Conservation (phyloP, 2,113 vertebrate genomes). For the Micronycteris hirsuta region DNA sequence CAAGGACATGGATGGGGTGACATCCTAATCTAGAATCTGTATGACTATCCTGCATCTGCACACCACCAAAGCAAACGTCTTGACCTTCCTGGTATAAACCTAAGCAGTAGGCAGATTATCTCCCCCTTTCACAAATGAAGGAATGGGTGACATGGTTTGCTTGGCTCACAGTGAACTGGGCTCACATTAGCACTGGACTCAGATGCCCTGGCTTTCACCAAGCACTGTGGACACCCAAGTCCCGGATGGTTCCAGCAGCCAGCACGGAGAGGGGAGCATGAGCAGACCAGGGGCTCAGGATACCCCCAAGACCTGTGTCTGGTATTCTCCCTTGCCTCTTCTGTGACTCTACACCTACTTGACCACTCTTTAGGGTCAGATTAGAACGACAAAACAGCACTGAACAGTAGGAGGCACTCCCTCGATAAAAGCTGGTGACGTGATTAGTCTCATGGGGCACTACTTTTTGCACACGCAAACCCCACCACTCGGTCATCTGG, state of each 20-base stretch:
- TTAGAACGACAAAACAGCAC: background rate
- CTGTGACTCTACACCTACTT: background rate
- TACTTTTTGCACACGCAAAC: background rate
- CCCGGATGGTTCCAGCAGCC: background rate
- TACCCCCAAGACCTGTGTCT: background rate
- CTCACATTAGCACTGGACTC: background rate
- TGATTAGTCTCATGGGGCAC: background rate
- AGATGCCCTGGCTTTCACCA: background rate
- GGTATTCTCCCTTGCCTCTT: background rate
- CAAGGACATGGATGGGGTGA: background rate
- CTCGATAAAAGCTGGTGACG: background rate
- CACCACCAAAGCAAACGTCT: background rate
- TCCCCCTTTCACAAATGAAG: background rate
- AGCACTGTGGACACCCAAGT: background rate
- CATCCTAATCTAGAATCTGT: background rate
- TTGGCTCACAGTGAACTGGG: background rate
- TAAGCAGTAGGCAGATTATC: background rate
- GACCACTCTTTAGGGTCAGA: background rate
- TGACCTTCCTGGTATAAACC: background rate
- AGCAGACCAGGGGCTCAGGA: background rate
- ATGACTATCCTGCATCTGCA: background rate
- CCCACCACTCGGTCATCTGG: background rate
- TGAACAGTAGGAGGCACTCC: background rate
- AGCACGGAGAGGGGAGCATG: background rate
- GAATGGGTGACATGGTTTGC: background rate